Evolutionary conservation across 2,888 invertebrate species (phyloP).

Genomic region (Autographa pulchrina): DNA sequence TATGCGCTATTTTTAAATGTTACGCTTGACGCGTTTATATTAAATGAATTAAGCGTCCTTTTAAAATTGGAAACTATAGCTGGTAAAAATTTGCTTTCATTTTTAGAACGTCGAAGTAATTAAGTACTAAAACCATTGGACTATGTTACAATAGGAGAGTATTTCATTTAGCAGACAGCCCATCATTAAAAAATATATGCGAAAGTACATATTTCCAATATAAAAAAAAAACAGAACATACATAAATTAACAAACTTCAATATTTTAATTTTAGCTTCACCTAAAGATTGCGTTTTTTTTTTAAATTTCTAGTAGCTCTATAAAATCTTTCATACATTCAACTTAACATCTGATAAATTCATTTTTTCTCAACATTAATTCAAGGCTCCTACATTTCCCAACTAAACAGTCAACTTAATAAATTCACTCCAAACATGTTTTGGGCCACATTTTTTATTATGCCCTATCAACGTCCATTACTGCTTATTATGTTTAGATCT

Average conservation of each 20-base stretch:
- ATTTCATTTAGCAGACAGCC: too few relatives aligned
- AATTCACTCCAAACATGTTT: slow-evolving; percentile 51
- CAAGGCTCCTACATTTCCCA: slow-evolving; percentile 46
- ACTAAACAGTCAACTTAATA: slow-evolving; percentile 49
- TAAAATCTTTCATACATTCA: background rate
- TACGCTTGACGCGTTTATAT: slow-evolving; percentile 12
- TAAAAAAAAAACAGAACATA: too few relatives aligned
- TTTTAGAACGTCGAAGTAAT: background rate
- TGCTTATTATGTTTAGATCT: slow-evolving; percentile 81
- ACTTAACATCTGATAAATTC: slow-evolving; percentile 2
- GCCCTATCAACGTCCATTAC: slow-evolving; percentile 81
- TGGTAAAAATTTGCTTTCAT: background rate
- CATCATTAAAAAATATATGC: too few relatives aligned
- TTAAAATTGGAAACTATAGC: background rate
- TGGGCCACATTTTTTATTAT: slow-evolving; percentile 66
- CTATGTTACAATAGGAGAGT: background rate
- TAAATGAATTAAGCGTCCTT: background rate
- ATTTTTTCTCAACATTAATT: slow-evolving; percentile 15
- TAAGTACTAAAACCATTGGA: background rate
- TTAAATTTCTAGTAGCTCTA: background rate
- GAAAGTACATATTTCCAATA: too few relatives aligned
- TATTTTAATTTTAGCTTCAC: too few relatives aligned
- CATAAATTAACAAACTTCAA: too few relatives aligned
- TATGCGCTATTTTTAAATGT: slow-evolving; percentile 24
- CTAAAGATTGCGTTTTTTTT: background rate